Base-by-base conservation (phyloP, 2,113 vertebrate species). In the Hyla sarda region DNA sequence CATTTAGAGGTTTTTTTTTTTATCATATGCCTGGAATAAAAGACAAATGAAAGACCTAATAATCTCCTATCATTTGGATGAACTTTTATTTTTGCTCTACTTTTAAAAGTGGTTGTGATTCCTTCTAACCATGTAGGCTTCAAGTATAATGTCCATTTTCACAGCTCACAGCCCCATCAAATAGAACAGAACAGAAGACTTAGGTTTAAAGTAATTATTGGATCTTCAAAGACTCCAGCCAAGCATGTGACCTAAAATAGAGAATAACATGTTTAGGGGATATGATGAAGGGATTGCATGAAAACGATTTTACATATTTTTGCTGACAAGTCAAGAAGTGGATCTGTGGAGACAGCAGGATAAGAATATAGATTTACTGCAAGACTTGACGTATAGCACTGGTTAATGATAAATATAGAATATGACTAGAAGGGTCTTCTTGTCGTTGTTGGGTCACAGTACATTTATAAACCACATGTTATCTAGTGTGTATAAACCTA, bases 351-450 rank as follows among this genome's bases (percentile, higher is more conserved):
- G 21, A 2, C 30, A n/a, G 9, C 77, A n/a, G 23, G 77, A 58
- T 58, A 25, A 41, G 41, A n/a, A 79, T 41, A 60, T 41, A 37
- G 1, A 52, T 50, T 78, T 56, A 78, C 52, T 58, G 76, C 30
- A 7, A n/a, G 54, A 9, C 19, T 14, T 58, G 77, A 25, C 77
- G n/a, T 79, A 79, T 79, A 56, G 77, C n/a, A 79, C 10, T 54
- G 52, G 21, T n/a, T 60, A 60, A 79, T 60, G 77, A 60, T 60
- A 60, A 60, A 79, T 60, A 41, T 79, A 79, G 77, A 76, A 52
- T 76, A 76, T 76, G 73, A 60, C 32, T 79, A 79, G 19, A 60
- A 79, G 32, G 52, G 9, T 34, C 32, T 79, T 7, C 19, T n/a
- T 41, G 77, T 79, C 77, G 21, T 79, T 79, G 32, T 30, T 60